Percentiles rank a stretch among this genome's conserved stretches.
These are phyloP conservation scores for Drosophila quinaria DNA, from an alignment of 2,888 invertebrate genomes.

Conservation along the genomic window DNA sequence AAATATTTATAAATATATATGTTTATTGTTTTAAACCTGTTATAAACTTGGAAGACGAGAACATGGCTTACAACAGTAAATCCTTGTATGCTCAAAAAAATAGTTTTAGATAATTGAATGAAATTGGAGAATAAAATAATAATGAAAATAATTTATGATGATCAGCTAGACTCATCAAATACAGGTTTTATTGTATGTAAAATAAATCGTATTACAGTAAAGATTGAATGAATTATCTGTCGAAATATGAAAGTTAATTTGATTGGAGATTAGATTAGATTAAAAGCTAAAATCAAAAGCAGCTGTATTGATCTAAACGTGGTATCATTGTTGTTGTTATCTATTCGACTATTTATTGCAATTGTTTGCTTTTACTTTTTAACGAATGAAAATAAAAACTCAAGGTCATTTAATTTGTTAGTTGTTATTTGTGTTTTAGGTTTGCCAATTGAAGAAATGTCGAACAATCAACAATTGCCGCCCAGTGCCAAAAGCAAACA, in stretches of 20 bases:
- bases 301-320: background rate
- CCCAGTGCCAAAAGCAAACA: conserved; percentile 26
- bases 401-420: conserved; percentile 37
- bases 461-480: conserved; percentile 37
- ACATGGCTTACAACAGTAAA: too few species aligned
- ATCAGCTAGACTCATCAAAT: background rate
- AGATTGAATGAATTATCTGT: background rate
- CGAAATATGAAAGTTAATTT: conserved; percentile 1
- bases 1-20: background rate
- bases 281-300: background rate
- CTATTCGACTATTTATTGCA: conserved; percentile 5
- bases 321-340: background rate
- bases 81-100: too few species aligned
- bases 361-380: conserved; percentile 4
- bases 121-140: too few species aligned
- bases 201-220: background rate
- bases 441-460: conserved; percentile 48
- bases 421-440: conserved; percentile 19
- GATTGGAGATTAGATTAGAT: conserved; percentile 12
- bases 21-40: too few species aligned
- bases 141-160: background rate
- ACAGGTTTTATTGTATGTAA: background rate
- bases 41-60: too few species aligned
- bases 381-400: conserved; percentile 45
- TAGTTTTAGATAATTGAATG: too few species aligned